Base-by-base conservation (phyloP, 2,888 invertebrate species). In the Cyclophora albipunctata region DNA sequence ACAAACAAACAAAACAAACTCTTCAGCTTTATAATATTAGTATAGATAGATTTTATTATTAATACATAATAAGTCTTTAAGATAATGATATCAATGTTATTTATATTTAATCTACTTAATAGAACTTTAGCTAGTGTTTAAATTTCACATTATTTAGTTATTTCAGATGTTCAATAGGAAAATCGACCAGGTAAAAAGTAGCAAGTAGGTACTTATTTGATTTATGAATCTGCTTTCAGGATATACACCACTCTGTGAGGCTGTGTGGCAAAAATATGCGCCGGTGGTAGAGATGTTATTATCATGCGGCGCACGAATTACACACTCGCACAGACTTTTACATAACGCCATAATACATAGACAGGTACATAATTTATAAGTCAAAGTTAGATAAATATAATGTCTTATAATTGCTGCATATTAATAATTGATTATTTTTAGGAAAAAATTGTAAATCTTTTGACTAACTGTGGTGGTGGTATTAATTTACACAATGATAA, bases 211-310 rank as follows among this genome's bases (percentile, higher is more conserved):
- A 20, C 20, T 20, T 20, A 20, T 20, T 20, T 20, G 20, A 20
- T 20, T 20, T 20, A 20, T 20, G 20, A 2, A 20, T 20, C 0
- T 37, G 37, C 45, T 78, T 74, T 46, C 71, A 84, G 92, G 93
- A 2, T 91, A 91, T 55, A 93, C 94, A 0, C 92, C 94, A 3
- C 79, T 94, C 42, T 91, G 92, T 76, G 90, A 93, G 71, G 93
- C 94, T 5, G 93, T 94, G 33, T 92, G 92, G 89, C 90, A 90
- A 59, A 91, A 92, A 63, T 88, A 91, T 62, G 81, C 90, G 1
- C 74, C 85, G 7, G 84, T 93, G 57, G 90, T 92, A 5, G 86
- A 90, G 59, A 75, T 90, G 41, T 78, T 95, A 34, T 67, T 95
- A 49, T 74, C 84, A 40, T 88, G 90, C 34, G 94, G 94, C 5